phyloP scores from a whole-genome alignment of 1,140 invertebrate genomes.

The Cherax quadricarinatus region DNA sequence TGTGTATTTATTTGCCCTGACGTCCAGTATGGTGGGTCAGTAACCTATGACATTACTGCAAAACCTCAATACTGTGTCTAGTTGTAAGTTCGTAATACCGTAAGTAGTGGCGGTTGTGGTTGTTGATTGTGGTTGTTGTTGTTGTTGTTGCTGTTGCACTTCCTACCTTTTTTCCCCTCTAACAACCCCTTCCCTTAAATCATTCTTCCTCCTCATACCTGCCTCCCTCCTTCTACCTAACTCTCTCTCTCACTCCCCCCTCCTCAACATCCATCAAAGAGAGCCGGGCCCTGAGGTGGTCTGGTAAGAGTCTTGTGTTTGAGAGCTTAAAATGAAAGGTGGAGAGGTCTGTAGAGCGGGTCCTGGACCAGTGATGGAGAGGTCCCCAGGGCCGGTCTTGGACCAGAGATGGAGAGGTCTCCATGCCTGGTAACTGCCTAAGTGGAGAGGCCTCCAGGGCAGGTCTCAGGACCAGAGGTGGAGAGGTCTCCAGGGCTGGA shows the following conservation, averaged over 20 bases:
- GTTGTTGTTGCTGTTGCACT: background rate
- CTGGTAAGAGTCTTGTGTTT: conserved; percentile 56
- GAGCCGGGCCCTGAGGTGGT: conserved; percentile 31
- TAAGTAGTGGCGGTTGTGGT: no score
- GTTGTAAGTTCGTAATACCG: no score
- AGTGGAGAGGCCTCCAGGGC: background rate
- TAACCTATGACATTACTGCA: no score
- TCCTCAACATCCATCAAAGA: conserved; percentile 41
- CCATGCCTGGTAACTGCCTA: background rate
- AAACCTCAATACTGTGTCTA: no score
- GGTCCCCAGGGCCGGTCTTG: background rate
- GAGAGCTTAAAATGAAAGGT: conserved; percentile 57
- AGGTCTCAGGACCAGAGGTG: background rate
- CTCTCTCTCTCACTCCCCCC: conserved; percentile 1
- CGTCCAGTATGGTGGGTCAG: no score
- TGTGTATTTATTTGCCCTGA: no score
- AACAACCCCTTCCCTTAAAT: no score
- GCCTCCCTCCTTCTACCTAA: background rate
- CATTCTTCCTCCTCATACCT: no score
- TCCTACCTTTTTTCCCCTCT: background rate
- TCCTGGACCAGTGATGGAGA: background rate
- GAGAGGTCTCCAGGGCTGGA: background rate
- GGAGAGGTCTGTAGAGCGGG: conserved; percentile 27
- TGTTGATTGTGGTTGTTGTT: no score
- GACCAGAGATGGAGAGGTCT: conserved; percentile 20